These are phyloP conservation scores for Oncorhynchus clarkii DNA, from an alignment of 2,113 vertebrate species.

Conservation along the genomic window DNA sequence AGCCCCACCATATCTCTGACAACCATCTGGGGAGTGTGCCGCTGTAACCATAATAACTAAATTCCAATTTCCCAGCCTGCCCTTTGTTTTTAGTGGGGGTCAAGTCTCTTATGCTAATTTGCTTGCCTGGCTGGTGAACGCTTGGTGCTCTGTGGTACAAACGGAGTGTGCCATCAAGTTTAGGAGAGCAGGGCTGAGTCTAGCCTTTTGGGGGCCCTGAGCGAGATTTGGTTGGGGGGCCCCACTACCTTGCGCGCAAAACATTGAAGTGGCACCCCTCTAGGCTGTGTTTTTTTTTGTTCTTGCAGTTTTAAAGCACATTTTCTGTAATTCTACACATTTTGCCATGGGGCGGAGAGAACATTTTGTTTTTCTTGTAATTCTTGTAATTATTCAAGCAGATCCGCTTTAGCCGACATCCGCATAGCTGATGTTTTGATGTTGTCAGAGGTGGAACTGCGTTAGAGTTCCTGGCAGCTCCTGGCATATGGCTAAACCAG, in stretches of 20 bases:
- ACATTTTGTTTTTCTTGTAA: not conserved
- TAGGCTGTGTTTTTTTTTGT: no score
- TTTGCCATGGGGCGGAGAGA: not conserved
- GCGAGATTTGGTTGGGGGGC: no score
- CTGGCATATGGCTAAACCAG: not conserved
- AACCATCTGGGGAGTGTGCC: constrained; percentile 18
- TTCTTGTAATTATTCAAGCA: no score
- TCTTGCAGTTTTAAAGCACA: not conserved
- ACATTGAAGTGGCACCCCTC: no score
- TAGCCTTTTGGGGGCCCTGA: not conserved
- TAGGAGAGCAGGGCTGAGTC: not conserved
- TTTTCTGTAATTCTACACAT: no score
- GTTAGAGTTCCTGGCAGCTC: not conserved
- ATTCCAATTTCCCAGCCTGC: constrained; percentile 54
- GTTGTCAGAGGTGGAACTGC: no score
- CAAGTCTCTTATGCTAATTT: constrained; percentile 55
- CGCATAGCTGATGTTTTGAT: not conserved
- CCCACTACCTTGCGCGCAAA: no score
- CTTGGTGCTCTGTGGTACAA: constrained; percentile 12
- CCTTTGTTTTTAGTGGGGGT: constrained; percentile 53
- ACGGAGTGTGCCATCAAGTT: not conserved
- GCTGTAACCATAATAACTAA: constrained; percentile 44
- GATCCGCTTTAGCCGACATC: not conserved
- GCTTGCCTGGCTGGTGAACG: constrained; percentile 41
- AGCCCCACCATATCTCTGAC: constrained; percentile 15